phyloP scores from a whole-genome alignment of 2,113 vertebrate species.

The Mus musculus region DNA sequence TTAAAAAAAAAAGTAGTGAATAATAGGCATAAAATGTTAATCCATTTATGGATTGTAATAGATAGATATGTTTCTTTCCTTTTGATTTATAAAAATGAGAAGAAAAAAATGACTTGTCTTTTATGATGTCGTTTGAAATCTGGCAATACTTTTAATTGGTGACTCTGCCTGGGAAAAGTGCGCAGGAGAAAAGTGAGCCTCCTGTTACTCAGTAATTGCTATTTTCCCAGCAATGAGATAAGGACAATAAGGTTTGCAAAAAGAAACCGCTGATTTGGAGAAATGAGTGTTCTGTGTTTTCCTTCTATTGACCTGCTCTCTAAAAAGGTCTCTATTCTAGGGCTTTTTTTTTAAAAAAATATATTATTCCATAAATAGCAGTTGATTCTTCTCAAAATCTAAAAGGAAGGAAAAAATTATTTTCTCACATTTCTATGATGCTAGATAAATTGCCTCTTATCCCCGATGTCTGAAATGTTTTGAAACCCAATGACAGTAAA shows the following conservation, averaged over 20 bases:
- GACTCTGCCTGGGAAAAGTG: conserved; percentile 60
- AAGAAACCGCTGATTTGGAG: conserved; percentile 70
- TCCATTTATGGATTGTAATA: conserved; percentile 47
- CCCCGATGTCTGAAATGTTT: conserved; percentile 77
- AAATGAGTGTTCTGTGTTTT: conserved; percentile 72
- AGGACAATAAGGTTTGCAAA: conserved; percentile 71
- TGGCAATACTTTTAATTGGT: conserved; percentile 79
- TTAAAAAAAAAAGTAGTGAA: neutral
- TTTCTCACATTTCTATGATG: conserved; percentile 72
- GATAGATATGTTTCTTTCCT: conserved; percentile 59
- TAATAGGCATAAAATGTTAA: conserved; percentile 53
- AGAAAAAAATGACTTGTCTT: conserved; percentile 72
- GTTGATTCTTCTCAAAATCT: conserved; percentile 70
- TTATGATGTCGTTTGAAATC: conserved; percentile 75
- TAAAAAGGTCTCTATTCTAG: conserved; percentile 57
- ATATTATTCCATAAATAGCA: conserved; percentile 65
- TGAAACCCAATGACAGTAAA: conserved; percentile 78
- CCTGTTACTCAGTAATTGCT: conserved; percentile 77
- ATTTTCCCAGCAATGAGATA: conserved; percentile 73
- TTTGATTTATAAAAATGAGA: conserved; percentile 72
- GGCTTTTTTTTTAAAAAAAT: neutral
- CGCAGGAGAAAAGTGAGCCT: conserved; percentile 68
- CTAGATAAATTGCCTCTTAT: conserved; percentile 76
- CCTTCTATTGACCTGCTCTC: conserved; percentile 29
- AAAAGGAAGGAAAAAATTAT: conserved; percentile 72